Base-by-base conservation (phyloP, 2,797 vertebrate genomes). In the Sebastes ruberrimus region DNA sequence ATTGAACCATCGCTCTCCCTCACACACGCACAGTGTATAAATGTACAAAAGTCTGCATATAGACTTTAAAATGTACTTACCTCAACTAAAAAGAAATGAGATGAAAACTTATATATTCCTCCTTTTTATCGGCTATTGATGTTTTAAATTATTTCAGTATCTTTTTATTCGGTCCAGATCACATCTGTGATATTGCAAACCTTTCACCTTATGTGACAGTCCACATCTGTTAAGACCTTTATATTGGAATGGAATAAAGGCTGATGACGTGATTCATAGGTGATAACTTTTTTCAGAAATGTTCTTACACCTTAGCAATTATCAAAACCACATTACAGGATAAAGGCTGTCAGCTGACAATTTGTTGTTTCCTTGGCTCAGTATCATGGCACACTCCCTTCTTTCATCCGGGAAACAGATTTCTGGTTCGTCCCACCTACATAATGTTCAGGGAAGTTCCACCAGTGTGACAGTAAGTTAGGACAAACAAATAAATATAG, bases 381-480 rank as follows among this genome's bases (percentile, higher is more conserved):
- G 9, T 53, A 22, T n/a, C 20, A 10, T 53, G 49, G 20, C 9
- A 22, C 20, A 53, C 4, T 53, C 20, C n/a, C 1, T 55, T 22
- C 10, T 22, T 55, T 11, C 22, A 0, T 53, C 52, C n/a, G 52
- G 11, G 4, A 0, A 38, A 38, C 1, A 14, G 35, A 11, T 38
- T 38, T 38, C 35, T 38, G 10, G 10, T 10, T 0, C 33, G 0
- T 35, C 0, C 33, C 10, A 35, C 0, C 33, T 35, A 35, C 32
- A 0, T 35, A 25, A 35, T 35, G 33, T 35, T 35, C 33, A 35
- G 33, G 33, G 10, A 35, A 35, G 33, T 35, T 35, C 33, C 33
- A 35, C 33, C 33, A 35, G 10, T 11, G 10, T 35, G 33, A 35
- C 33, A 4, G 33, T 35, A 35, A 35, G 33, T 35, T 35, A 0